A percentile compares a stretch with the other conserved stretches of the same genome.
These are phyloP conservation scores for Poecilia gillii DNA, from an alignment of 2,797 vertebrate genomes.

Conservation along the genomic window DNA sequence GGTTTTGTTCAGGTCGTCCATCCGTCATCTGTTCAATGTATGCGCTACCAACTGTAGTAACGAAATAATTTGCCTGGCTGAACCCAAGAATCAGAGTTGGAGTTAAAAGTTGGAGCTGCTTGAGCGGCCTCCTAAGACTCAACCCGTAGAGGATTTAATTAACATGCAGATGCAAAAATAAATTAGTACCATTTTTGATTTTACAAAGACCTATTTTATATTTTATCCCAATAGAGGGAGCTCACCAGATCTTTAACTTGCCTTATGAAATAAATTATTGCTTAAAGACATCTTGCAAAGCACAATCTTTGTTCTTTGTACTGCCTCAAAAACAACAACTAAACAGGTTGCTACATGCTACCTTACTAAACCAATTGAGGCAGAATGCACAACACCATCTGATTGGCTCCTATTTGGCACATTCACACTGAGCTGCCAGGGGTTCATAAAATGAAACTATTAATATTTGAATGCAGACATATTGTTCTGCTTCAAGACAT, in stretches of 20 bases:
- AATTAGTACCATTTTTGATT: background rate
- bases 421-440: background rate
- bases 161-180: background rate
- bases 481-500: background rate
- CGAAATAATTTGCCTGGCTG: conserved; percentile 1
- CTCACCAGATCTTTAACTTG: background rate
- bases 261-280: background rate
- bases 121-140: background rate
- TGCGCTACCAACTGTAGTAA: conserved; percentile 19
- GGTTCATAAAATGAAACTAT: background rate
- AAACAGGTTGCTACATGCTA: background rate
- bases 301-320: background rate
- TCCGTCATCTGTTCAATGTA: conserved; percentile 47
- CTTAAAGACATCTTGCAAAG: background rate
- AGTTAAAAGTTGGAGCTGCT: background rate
- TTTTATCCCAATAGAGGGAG: background rate
- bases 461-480: background rate
- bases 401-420: background rate
- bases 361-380: background rate
- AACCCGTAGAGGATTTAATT: background rate
- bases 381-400: background rate
- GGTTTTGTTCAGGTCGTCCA: conserved; percentile 57
- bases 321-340: background rate
- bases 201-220: background rate
- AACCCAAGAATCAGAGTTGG: background rate